Evolutionary conservation across 2,113 vertebrate species (phyloP), one percentile per base, ranked within the genome.

Genomic region (Astur gentilis): DNA sequence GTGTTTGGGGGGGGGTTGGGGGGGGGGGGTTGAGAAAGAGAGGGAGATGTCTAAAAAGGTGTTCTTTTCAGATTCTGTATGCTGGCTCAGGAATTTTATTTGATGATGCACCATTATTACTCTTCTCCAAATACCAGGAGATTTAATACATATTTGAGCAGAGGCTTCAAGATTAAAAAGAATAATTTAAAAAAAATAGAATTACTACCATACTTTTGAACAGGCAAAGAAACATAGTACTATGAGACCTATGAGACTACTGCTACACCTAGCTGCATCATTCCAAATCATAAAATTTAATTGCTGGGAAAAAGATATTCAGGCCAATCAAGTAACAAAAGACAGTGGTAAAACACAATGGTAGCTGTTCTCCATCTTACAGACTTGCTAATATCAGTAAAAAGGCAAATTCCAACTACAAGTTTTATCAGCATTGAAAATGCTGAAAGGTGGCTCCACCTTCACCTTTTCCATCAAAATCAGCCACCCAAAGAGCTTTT

Each of bases 221-320:
- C 45, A 89, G 71, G 66, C 55, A 94, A 91, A 58, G 58, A 89
- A 93, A 90, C 50, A 34, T 60, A 91, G 72, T 69, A 66, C 34
- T 81, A 49, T 70, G 45, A 93, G 75, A 92, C 45, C 50, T 84
- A 38, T 50, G 65, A 92, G 90, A 93, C 44, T 80, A 76, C 71
- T 66, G 54, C 26, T 90, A 57, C 23, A 13, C 40, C 69, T 88
- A 92, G 40, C 40, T 91, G 38, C 49, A 86, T 61, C 19, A 86
- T 72, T 95, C 40, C 52, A 92, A 97, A 91, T 58, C 61, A 89
- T 91, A 85, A 94, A 91, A 94, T 81, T 79, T 84, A 95, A 94
- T 84, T 91, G 54, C 83, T 72, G 83, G 38, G 75, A 58, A 94
- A 93, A 96, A 91, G 62, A 89, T 89, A 83, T 77, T 95, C 73